Base-by-base conservation (phyloP, 1,140 invertebrate genomes). In the Lasaia peninsularis region DNA sequence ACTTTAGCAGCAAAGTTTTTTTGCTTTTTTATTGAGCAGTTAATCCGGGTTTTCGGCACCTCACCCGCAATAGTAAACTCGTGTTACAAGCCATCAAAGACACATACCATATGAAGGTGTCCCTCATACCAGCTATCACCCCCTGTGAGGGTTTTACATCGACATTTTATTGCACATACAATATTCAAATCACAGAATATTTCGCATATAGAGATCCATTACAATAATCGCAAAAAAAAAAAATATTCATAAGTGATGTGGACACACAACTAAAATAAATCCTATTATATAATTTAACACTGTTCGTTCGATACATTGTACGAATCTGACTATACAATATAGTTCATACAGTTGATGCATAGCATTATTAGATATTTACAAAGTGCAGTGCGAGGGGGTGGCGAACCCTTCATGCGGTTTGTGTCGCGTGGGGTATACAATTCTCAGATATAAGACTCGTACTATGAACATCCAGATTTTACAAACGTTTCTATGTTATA, bases 111-210 rank as follows among this genome's bases (percentile, higher is more conserved):
- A 77, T 76, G 62, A 64, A 54, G 65, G 59, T 50, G 50, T 48
- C 21, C 33, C 58, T 58, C 56, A 56, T 58, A 67, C 63, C n/a
- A 33, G 37, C 71, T 75, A 76, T 68, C 60, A 50, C 51, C 71
- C 63, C 74, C 73, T 72, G 56, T 58, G 57, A 73, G 71, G 57
- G 58, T 64, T 56, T 62, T 64, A 65, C 18, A 44, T 20, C 40
- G 14, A 44, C 37, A 44, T 44, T 67, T 71, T 82, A 84, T 84
- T 82, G 80, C 80, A 84, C 80, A 57, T 44, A 48, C 50, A 32
- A 52, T 52, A 31, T 31, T 21, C 50, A 60, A 68, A 82, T 85
- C 81, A 85, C 81, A 85, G 79, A 61, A 71, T 59, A 63, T 67
- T 73, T 68, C 60, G 61, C 61, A 63, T 63, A 59, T 52, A 75